Conservation (phyloP, 2,797 vertebrate species). For the Trachurus trachurus region DNA sequence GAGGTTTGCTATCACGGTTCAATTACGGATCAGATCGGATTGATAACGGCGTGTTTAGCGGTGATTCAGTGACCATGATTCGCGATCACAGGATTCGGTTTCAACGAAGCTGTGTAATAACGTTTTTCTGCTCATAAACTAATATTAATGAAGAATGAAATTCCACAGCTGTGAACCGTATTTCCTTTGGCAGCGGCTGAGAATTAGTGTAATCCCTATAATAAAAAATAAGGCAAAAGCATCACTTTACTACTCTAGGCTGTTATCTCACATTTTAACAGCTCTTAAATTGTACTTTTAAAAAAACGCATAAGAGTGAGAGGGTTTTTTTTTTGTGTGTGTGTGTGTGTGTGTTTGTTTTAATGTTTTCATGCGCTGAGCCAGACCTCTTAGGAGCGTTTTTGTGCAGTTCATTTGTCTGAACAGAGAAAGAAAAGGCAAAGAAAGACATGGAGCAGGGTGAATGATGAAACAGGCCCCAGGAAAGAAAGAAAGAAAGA, state of each 20-base stretch:
- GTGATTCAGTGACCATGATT: neutral
- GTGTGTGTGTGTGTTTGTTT: no score
- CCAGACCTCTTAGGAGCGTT: constrained; percentile 32
- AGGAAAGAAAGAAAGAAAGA: constrained; percentile 35
- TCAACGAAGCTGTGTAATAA: constrained; percentile 10
- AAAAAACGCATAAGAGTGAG: constrained; percentile 33
- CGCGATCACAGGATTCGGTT: neutral
- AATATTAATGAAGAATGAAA: constrained; percentile 49
- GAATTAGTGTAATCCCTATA: constrained; percentile 46
- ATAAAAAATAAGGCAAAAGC: constrained; percentile 46
- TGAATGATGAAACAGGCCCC: constrained; percentile 61
- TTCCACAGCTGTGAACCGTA: constrained; percentile 27
- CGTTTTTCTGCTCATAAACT: neutral
- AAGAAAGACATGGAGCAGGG: constrained; percentile 17
- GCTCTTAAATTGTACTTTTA: constrained; percentile 60
- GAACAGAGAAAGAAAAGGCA: constrained; percentile 1
- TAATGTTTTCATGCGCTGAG: constrained; percentile 36
- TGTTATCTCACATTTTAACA: constrained; percentile 44
- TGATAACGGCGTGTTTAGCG: neutral
- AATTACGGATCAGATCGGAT: neutral
- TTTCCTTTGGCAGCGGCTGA: constrained; percentile 52
- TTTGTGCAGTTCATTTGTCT: constrained; percentile 21
- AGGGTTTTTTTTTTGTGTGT: constrained; percentile 32
- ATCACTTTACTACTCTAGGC: constrained; percentile 24
- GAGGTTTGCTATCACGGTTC: neutral